Conservation (phyloP, 1,140 invertebrate species). For the Calephelis virginiensis region DNA sequence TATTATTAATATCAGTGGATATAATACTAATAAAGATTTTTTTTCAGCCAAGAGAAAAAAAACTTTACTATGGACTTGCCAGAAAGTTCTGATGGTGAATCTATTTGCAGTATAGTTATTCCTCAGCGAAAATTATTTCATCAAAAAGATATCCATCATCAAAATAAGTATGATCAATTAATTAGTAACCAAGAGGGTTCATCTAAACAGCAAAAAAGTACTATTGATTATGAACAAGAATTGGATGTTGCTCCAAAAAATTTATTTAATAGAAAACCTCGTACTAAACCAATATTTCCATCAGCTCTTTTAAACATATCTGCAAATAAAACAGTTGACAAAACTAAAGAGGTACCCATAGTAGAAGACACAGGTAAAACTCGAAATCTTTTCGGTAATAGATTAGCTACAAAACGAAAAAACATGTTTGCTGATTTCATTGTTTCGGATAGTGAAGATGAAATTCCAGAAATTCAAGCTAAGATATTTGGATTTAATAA, state of each 20-base stretch:
- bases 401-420: slow-evolving; percentile 49
- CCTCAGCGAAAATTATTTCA: slow-evolving; percentile 58
- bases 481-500: slow-evolving; percentile 56
- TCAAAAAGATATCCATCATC: slow-evolving; percentile 45
- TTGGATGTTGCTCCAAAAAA: slow-evolving; percentile 46
- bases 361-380: slow-evolving; percentile 39
- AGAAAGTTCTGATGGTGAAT: slow-evolving; percentile 67
- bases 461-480: slow-evolving; percentile 58
- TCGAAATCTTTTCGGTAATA: slow-evolving; percentile 56
- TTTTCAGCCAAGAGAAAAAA: slow-evolving; percentile 63
- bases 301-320: slow-evolving; percentile 51
- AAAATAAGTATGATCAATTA: slow-evolving; percentile 48
- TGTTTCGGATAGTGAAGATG: slow-evolving; percentile 63
- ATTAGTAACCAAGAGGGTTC: slow-evolving; percentile 44
- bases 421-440: slow-evolving; percentile 65
- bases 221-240: slow-evolving; percentile 41
- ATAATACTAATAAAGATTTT: slow-evolving; percentile 21
- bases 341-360: slow-evolving; percentile 43
- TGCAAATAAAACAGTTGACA: slow-evolving; percentile 53
- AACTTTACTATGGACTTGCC: slow-evolving; percentile 52
- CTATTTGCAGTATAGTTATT: slow-evolving; percentile 62
- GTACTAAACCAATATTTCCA: slow-evolving; percentile 50
- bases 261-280: slow-evolving; percentile 43
- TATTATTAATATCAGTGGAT: not conserved
- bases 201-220: slow-evolving; percentile 42